Evolutionary conservation across 2,888 invertebrate species (phyloP).

Genomic region (Cerceris rybyensis): DNA sequence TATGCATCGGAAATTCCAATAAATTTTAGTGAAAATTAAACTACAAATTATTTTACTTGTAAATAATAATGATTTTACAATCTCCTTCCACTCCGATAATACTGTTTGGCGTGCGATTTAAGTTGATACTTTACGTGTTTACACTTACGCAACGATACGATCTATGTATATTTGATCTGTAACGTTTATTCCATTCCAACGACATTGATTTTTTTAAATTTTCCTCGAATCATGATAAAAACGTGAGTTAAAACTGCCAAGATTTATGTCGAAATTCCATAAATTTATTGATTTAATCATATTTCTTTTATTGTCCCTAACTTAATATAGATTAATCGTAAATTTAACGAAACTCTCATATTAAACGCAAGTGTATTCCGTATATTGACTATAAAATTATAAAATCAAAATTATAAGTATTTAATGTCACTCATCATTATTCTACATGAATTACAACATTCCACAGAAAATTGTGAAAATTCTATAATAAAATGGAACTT

Average conservation of each 20-base stretch:
- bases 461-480: not conserved
- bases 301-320: not conserved
- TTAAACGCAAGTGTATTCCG: slow-evolving; percentile 9
- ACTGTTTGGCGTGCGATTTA: not conserved
- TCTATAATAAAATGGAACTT: not conserved
- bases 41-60: not conserved
- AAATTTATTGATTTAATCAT: slow-evolving; percentile 1
- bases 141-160: not conserved
- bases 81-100: not conserved
- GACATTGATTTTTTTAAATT: slow-evolving; percentile 3
- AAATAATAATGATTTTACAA: not conserved
- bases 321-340: not conserved
- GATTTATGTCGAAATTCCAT: not conserved
- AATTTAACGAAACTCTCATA: not conserved
- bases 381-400: slow-evolving; percentile 13
- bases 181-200: not conserved
- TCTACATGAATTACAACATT: not conserved
- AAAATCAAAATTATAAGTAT: slow-evolving; percentile 7
- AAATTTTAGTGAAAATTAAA: not conserved
- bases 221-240: slow-evolving; percentile 2
- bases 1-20: not conserved
- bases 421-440: not conserved
- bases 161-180: slow-evolving; percentile 1
- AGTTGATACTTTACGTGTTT: not conserved
- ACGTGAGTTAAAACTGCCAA: slow-evolving; percentile 2